Conservation (phyloP, 1,140 invertebrate genomes). For the Cheumatopsyche charites region DNA sequence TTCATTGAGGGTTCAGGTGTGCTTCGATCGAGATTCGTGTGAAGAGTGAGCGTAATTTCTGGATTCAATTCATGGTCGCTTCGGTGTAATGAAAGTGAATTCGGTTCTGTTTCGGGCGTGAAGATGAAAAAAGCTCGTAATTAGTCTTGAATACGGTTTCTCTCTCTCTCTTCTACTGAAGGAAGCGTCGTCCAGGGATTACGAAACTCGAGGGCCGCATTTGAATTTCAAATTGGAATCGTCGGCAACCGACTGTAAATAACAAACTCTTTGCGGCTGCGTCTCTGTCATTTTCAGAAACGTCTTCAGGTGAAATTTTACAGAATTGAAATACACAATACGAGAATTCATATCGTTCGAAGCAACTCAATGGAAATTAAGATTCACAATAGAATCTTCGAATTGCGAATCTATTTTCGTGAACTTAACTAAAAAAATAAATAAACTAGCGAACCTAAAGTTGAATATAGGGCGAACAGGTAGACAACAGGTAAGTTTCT, state of each 20-base stretch:
- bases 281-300: no score
- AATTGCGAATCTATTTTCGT: neutral
- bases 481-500: neutral
- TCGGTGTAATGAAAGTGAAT: neutral
- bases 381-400: neutral
- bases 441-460: neutral
- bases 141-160: neutral
- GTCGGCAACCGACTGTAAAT: conserved; percentile 2
- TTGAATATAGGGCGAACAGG: neutral
- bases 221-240: conserved; percentile 6
- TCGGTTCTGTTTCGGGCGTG: neutral
- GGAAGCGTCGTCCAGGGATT: conserved; percentile 9
- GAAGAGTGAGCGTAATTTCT: neutral
- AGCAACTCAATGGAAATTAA: neutral
- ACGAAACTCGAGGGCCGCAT: conserved; percentile 10
- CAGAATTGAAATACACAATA: no score
- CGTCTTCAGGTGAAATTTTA: no score
- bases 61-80: neutral
- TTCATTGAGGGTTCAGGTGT: neutral
- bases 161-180: neutral
- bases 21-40: neutral
- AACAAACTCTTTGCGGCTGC: neutral
- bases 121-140: neutral
- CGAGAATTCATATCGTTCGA: no score
- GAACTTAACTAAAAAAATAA: no score